A percentile compares a stretch with the other conserved stretches of the same genome.
Evolutionary conservation across 2,113 vertebrate species (phyloP).

Genomic region (Elephantulus edwardii): DNA sequence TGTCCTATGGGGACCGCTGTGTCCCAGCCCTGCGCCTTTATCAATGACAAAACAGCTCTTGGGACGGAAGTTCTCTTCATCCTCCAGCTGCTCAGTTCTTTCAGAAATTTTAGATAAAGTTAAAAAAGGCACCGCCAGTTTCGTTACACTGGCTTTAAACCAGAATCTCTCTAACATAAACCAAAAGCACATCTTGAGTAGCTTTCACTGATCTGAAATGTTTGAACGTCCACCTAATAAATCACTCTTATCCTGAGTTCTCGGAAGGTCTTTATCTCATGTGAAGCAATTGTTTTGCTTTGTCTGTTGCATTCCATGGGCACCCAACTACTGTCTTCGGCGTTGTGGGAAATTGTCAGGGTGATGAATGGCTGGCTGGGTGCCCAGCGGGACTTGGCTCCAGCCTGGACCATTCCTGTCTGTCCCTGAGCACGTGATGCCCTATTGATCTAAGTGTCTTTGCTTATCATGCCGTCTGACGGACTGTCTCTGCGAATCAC

Average conservation of each 20-base stretch:
- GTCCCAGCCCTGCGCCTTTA: not conserved
- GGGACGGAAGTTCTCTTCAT: not conserved
- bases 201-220: not conserved
- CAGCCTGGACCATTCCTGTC: not conserved
- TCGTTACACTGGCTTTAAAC: not conserved
- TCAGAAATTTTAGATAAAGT: not conserved
- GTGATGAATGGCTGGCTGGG: not conserved
- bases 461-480: not conserved
- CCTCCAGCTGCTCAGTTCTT: not conserved
- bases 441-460: not conserved
- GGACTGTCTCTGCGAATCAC: rapidly evolving
- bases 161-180: not conserved
- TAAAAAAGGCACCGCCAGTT: not conserved
- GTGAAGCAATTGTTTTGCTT: not conserved
- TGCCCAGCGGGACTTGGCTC: not conserved
- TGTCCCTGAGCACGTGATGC: not conserved
- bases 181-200: not conserved
- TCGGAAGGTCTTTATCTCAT: not conserved
- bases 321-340: not conserved
- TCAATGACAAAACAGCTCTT: not conserved
- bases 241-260: not conserved
- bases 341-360: not conserved
- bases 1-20: not conserved
- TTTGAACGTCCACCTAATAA: not conserved
- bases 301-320: not conserved